Percentiles rank a stretch among this genome's conserved stretches.
phyloP scores from a whole-genome alignment of 2,888 invertebrate genomes.

The Mayetiola destructor region DNA sequence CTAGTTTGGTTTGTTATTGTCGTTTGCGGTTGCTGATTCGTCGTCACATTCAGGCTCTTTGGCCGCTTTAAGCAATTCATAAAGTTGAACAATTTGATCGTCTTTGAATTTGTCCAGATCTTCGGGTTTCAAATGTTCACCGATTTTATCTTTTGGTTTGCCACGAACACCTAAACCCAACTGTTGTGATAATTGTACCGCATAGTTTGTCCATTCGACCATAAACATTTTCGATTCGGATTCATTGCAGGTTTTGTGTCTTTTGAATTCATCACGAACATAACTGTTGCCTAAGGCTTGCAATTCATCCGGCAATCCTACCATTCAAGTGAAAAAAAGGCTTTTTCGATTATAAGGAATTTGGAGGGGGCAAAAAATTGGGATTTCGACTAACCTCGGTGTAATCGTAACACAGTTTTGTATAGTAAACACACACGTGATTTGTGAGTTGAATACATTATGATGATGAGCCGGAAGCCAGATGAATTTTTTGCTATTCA shows the following conservation, averaged over 20 bases:
- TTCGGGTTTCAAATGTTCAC: conserved; percentile 44
- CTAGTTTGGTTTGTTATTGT: not conserved
- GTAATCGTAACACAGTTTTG: conserved; percentile 63
- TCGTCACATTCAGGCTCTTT: conserved; percentile 32
- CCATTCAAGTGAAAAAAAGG: not conserved
- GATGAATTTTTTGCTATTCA: not conserved
- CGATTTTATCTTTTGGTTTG: conserved; percentile 45
- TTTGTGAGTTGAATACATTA: conserved; percentile 36
- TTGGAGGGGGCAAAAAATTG: not conserved
- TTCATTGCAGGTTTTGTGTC: conserved; percentile 60
- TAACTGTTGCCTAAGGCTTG: conserved; percentile 60
- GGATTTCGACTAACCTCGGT: conserved; percentile 38
- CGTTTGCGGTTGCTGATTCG: not conserved
- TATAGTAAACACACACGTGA: conserved; percentile 56
- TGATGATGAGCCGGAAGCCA: not conserved
- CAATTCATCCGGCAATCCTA: conserved; percentile 52
- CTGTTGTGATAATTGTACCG: conserved; percentile 57
- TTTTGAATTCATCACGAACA: conserved; percentile 68
- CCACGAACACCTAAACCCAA: conserved; percentile 54
- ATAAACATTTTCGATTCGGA: conserved; percentile 63
- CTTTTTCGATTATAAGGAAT: too few species aligned
- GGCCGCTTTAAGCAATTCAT: conserved; percentile 65
- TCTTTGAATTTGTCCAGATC: conserved; percentile 57
- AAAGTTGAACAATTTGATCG: conserved; percentile 72
- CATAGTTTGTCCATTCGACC: conserved; percentile 78